Percentiles rank a stretch among this genome's conserved stretches.
These are phyloP conservation scores for Timema cristinae DNA, from an alignment of 2,888 invertebrate species.

Conservation along the genomic window DNA sequence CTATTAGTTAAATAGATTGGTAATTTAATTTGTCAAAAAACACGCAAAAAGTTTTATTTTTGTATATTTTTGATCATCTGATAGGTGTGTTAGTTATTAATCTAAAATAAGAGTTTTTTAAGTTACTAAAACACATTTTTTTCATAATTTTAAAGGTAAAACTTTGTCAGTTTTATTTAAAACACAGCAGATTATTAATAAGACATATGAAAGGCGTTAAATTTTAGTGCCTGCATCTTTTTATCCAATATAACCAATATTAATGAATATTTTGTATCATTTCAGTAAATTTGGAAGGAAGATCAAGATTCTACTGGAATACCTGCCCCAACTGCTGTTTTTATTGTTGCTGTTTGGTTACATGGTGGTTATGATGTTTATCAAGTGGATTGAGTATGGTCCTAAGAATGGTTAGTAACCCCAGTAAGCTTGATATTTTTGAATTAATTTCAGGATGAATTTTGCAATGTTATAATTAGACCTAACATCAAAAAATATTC, in stretches of 20 bases:
- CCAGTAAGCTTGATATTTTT: too few relatives aligned
- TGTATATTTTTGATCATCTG: too few relatives aligned
- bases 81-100: too few relatives aligned
- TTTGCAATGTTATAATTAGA: too few relatives aligned
- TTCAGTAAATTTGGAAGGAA: constrained; percentile 64
- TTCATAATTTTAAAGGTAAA: not conserved
- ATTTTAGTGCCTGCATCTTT: not conserved
- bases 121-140: too few relatives aligned
- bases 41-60: too few relatives aligned
- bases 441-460: too few relatives aligned
- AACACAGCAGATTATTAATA: constrained; percentile 13
- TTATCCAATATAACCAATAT: not conserved
- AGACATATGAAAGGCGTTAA: not conserved
- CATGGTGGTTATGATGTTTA: constrained; percentile 86
- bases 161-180: not conserved
- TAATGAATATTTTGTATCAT: constrained; percentile 29
- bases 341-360: constrained; percentile 83
- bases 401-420: constrained; percentile 37
- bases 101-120: too few relatives aligned
- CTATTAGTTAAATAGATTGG: too few relatives aligned
- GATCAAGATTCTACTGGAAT: constrained; percentile 71
- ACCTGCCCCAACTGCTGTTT: constrained; percentile 87
- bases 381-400: constrained; percentile 78
- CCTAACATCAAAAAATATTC: too few relatives aligned
- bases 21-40: too few relatives aligned